These are phyloP conservation scores for Battus philenor DNA, from an alignment of 1,140 invertebrate species.

Conservation along the genomic window DNA sequence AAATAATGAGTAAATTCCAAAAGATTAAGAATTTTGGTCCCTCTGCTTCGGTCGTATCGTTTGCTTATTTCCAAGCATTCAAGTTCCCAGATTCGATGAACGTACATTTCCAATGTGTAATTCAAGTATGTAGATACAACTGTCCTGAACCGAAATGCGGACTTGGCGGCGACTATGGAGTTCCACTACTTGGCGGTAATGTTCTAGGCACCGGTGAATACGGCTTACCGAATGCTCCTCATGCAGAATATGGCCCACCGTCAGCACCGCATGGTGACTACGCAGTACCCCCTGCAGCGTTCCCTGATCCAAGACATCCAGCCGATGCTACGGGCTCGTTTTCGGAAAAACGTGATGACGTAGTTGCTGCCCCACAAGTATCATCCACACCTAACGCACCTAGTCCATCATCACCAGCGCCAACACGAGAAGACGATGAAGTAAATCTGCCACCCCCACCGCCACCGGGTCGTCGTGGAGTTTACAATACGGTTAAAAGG, in stretches of 20 bases:
- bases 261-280: conserved; percentile 79
- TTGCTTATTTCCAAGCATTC: conserved; percentile 97
- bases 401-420: conserved; percentile 81
- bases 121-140: conserved; percentile 95
- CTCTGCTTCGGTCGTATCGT: conserved; percentile 94
- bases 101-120: conserved; percentile 97
- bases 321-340: conserved; percentile 87
- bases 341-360: conserved; percentile 86
- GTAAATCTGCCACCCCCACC: conserved; percentile 87
- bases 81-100: conserved; percentile 98
- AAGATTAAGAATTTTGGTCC: conserved; percentile 97
- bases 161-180: conserved; percentile 82
- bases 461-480: conserved; percentile 83
- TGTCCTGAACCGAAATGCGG: conserved; percentile 94
- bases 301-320: conserved; percentile 88
- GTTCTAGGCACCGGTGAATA: conserved; percentile 80
- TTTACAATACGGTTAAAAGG: conserved; percentile 89
- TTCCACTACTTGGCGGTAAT: conserved; percentile 79
- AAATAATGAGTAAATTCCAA: conserved; percentile 96
- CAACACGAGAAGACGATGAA: conserved; percentile 69
- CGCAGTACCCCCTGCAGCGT: conserved; percentile 82
- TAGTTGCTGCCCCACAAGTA: conserved; percentile 85
- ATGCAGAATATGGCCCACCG: conserved; percentile 83
- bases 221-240: conserved; percentile 78
- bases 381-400: conserved; percentile 81